A percentile compares a stretch with the other conserved stretches of the same genome.
These are phyloP conservation scores for Aethina tumida DNA, from an alignment of 1,140 invertebrate genomes.

Conservation along the genomic window DNA sequence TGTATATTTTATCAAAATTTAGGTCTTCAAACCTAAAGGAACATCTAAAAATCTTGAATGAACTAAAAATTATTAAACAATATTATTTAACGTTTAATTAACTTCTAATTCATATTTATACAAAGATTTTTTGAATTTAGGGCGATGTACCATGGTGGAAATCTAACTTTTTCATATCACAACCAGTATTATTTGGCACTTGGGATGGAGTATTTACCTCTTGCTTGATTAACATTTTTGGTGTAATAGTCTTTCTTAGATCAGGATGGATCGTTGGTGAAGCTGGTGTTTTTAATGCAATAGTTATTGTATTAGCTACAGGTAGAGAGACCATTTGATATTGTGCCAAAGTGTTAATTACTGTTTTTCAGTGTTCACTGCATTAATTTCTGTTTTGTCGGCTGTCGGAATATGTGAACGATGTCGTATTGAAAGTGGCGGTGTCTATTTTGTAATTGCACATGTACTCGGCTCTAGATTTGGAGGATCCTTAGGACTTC, in stretches of 20 bases:
- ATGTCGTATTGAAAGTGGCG: constrained; percentile 88
- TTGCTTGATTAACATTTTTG: constrained; percentile 93
- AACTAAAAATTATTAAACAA: too few relatives aligned
- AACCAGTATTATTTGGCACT: constrained; percentile 90
- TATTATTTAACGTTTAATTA: too few relatives aligned
- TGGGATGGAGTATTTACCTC: constrained; percentile 97
- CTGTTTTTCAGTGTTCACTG: constrained; percentile 63
- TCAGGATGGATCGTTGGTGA: constrained; percentile 96
- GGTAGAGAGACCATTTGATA: constrained; percentile 40
- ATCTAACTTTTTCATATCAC: constrained; percentile 85
- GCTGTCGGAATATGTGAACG: constrained; percentile 93
- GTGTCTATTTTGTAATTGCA: constrained; percentile 89
- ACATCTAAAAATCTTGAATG: too few relatives aligned
- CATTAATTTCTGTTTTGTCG: constrained; percentile 81
- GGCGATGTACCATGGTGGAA: constrained; percentile 82
- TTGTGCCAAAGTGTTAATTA: constrained; percentile 6
- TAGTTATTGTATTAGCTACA: constrained; percentile 80
- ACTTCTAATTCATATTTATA: constrained; percentile 1
- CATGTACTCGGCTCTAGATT: constrained; percentile 88
- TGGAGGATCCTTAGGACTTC: constrained; percentile 80
- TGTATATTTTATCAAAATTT: too few relatives aligned
- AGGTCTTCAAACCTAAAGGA: too few relatives aligned
- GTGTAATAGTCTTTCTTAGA: constrained; percentile 91
- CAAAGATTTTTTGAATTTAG: constrained; percentile 40
- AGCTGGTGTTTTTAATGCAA: constrained; percentile 80